Evolutionary conservation across 2,113 vertebrate species (phyloP), one percentile per base, ranked within the genome.

Genomic region (Galemys pyrenaicus): DNA sequence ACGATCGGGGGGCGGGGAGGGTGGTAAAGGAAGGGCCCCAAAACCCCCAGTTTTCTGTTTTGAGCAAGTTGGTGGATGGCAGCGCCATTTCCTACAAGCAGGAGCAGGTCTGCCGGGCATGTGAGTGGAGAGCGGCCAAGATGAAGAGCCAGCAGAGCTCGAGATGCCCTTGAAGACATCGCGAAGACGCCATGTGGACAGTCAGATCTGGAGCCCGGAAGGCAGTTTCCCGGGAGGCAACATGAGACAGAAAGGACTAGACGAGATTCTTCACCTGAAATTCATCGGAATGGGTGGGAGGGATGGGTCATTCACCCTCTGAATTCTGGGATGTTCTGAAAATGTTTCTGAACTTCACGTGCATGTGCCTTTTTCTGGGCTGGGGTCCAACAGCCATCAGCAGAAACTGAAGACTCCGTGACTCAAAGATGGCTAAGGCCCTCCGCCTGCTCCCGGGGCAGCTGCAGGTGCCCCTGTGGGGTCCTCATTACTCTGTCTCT

Each of bases 161-260:
- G 17, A 86, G 32, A 39, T 32, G 44, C 28, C 60, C 4, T 6
- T 1, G 32, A 51, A n/a, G 77, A 41, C 32, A 49, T 35, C 19
- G 16, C 2, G 44, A 24, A 19, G 28, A 8, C 0, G 0, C 12
- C 1, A 0, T 6, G 8, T 20, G 9, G 62, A 83, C 78, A 49
- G 2, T 6, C 8, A 20, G 54, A 28, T 22, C 11, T 41, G 13
- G 73, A 30, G 32, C 67, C 46, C 32, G 9, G 58, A 49, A 74
- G 60, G 37, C 26, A 2, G 65, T 2, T 91, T 84, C n/a, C 12
- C 8, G n/a, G 54, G 56, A 93, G 32, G 49, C 13, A 8, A 13
- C 9, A 0, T 0, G 81, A 62, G 54, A n/a, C 17, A 17, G 37
- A 58, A 58, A 75, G 51, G 73, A 22, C 60, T 13, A 10, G 41